Base-by-base conservation (phyloP, 2,797 vertebrate genomes). In the Aeoliscus strigatus region DNA sequence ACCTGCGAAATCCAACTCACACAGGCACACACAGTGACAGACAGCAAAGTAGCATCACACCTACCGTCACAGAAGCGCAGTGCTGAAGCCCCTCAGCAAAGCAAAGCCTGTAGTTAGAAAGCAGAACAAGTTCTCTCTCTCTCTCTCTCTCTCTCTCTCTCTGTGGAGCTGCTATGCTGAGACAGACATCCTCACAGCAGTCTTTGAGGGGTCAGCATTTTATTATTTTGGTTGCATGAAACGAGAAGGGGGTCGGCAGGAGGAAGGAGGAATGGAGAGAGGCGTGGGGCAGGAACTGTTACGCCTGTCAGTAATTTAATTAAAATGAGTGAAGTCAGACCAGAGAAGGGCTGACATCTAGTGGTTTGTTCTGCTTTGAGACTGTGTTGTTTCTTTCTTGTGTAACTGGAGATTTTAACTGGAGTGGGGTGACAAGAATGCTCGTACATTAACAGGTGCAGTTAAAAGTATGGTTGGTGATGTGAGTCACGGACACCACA, bases 1-100 rank as follows among this genome's bases (percentile, higher is more conserved):
- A 39, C 39, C 18, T 11, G 8, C 18, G 14, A 8, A 30, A 27
- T 3, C 15, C 11, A 32, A 12, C 11, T 24, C 11, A 21, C 12
- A 34, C 8, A 21, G 12, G 10, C n/a, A 60, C 23, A 25, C 13
- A 49, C 5, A 29, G 30, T 10, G 6, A 26, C n/a, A 58, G 54
- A 55, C 36, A 46, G 43, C 47, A 25, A 55, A 53, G 62, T 69
- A 70, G 58, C 60, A 73, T 73, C 46, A 51, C 73, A 77, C 87
- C 65, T 85, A 89, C 88, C 88, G 85, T 82, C 61, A 81, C 75
- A 64, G 78, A 70, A 70, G 73, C 30, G 47, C 78, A 77, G 82
- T 75, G 73, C 67, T 83, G 77, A 74, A 81, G 75, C 75, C 68
- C 75, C 70, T 73, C 49, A 17, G 60, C 47, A 39, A n/a, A n/a